Percentiles rank a stretch among this genome's conserved stretches.
Evolutionary conservation across 2,797 vertebrate genomes (phyloP).

Genomic region (Bothrops alternatus): DNA sequence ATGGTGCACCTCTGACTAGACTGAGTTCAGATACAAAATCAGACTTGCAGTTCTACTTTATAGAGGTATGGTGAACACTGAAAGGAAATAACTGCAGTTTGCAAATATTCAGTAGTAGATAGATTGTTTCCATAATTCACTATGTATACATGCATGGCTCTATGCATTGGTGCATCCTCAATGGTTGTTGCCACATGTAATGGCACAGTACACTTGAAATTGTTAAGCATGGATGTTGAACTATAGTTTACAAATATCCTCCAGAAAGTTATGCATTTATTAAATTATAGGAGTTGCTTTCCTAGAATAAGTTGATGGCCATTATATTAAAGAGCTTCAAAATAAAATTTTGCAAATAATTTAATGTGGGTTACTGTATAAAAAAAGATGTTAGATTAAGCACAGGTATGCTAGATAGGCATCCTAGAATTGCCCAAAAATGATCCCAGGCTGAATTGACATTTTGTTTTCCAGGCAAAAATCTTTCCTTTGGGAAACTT

Average conservation of each 20-base stretch:
- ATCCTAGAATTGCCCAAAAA: background rate
- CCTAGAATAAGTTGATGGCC: background rate
- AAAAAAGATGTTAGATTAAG: background rate
- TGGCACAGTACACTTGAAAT: too few relatives aligned
- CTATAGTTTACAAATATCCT: background rate
- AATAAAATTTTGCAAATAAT: background rate
- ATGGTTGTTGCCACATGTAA: too few relatives aligned
- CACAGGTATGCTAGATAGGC: background rate
- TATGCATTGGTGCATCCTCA: too few relatives aligned
- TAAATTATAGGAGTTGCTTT: background rate
- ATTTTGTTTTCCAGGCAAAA: background rate
- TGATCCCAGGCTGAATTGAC: background rate
- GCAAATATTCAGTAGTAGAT: too few relatives aligned
- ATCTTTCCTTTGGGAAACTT: background rate
- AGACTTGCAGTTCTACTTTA: too few relatives aligned
- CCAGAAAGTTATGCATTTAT: background rate
- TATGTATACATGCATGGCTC: too few relatives aligned
- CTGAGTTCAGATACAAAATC: too few relatives aligned
- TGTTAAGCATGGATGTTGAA: background rate
- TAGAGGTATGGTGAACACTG: too few relatives aligned
- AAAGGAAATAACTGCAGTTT: too few relatives aligned
- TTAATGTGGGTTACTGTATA: background rate
- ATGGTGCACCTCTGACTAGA: too few relatives aligned
- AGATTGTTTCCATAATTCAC: too few relatives aligned
- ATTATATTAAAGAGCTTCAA: background rate